Evolutionary conservation across 2,113 vertebrate genomes (phyloP).

Genomic region (Ptyas mucosa): DNA sequence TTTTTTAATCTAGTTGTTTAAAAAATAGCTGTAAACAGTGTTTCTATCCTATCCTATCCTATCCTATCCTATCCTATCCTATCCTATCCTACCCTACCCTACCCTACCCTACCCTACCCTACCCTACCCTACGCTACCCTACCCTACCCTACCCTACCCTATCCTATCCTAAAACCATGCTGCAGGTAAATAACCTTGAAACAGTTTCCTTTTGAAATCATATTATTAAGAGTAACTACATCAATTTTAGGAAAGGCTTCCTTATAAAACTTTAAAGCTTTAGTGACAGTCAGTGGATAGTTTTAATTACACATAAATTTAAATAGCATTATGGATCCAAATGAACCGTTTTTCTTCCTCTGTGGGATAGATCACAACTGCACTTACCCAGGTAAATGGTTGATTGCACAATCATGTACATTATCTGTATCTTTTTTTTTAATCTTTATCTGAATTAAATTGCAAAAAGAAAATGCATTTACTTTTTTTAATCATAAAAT

Average conservation of each 20-base stretch:
- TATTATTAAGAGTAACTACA: conserved; percentile 10
- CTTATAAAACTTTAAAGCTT: background rate
- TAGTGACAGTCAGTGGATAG: background rate
- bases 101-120: no score
- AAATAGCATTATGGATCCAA: conserved; percentile 2
- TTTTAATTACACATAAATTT: background rate
- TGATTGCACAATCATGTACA: background rate
- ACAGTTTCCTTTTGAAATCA: background rate
- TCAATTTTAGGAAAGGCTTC: background rate
- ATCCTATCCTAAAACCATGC: background rate
- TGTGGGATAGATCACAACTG: background rate
- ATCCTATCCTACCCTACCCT: background rate
- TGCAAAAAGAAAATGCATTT: background rate
- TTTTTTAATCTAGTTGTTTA: conserved; percentile 25
- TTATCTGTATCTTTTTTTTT: background rate
- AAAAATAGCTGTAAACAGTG: conserved; percentile 47
- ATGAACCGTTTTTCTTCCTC: background rate
- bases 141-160: no score
- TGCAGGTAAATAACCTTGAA: conserved; percentile 9
- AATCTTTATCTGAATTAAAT: background rate
- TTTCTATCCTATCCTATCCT: conserved; percentile 1
- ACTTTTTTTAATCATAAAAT: background rate
- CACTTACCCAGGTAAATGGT: background rate
- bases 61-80: no score
- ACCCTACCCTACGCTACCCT: background rate